These are phyloP conservation scores for Micropoecilia bifurca DNA, from an alignment of 2,797 vertebrate genomes.

Conservation along the genomic window DNA sequence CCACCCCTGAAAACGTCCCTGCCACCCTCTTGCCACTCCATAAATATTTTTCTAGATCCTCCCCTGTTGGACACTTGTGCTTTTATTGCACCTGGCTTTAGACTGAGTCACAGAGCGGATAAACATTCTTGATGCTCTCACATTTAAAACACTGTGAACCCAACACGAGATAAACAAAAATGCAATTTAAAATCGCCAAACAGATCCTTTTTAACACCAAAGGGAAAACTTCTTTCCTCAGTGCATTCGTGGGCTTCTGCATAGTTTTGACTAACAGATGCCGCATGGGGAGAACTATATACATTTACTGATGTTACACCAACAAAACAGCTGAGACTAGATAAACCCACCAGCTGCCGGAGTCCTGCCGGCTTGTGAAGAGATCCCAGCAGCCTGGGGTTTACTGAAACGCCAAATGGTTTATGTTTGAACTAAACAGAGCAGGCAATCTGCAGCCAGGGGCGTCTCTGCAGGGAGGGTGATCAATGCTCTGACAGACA, in stretches of 20 bases:
- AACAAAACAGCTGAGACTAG: slow-evolving; percentile 25
- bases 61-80: background rate
- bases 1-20: no score
- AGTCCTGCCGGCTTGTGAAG: slow-evolving; percentile 26
- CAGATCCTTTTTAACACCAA: background rate
- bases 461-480: slow-evolving; percentile 31
- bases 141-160: background rate
- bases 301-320: background rate
- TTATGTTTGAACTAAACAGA: slow-evolving; percentile 74
- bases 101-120: background rate
- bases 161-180: background rate
- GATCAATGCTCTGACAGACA: slow-evolving; percentile 27
- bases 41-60: no score
- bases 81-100: background rate
- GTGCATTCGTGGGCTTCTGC: background rate
- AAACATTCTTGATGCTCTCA: background rate
- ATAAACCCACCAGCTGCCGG: slow-evolving; percentile 22
- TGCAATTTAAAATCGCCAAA: background rate
- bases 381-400: slow-evolving; percentile 45
- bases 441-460: slow-evolving; percentile 40
- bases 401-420: slow-evolving; percentile 69
- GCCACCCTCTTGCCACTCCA: no score
- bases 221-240: background rate
- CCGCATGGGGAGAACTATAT: background rate
- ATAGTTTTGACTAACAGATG: background rate